Evolutionary conservation across 2,888 invertebrate species (phyloP).

Genomic region (Drosophila neoperkinsi): DNA sequence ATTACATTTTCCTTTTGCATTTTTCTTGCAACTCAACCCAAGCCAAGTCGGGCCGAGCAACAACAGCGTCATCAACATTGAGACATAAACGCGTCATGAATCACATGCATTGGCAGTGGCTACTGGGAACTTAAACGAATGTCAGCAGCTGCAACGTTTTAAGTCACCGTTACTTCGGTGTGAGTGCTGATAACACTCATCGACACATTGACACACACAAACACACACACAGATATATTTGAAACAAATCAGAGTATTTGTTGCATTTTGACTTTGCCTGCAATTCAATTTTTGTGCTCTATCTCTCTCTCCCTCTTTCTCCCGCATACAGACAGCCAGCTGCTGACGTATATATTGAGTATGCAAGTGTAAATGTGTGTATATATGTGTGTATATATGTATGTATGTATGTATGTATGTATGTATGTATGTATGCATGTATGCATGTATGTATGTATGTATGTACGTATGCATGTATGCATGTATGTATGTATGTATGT

Average conservation of each 20-base stretch:
- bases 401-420: too few species aligned
- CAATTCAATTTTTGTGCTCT: constrained; percentile 23
- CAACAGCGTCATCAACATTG: constrained; percentile 37
- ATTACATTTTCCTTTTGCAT: constrained; percentile 11
- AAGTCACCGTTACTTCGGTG: constrained; percentile 24
- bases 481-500: too few species aligned
- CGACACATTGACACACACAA: constrained; percentile 8
- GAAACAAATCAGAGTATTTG: constrained; percentile 53
- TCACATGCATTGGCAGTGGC: constrained; percentile 57
- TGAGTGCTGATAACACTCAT: constrained; percentile 60
- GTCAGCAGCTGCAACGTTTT: constrained; percentile 38
- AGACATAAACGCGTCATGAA: constrained; percentile 61
- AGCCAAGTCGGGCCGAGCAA: neutral
- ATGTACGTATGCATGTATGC: too few species aligned
- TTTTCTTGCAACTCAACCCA: neutral
- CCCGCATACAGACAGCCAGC: constrained; percentile 25
- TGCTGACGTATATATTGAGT: constrained; percentile 39
- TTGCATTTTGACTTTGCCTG: constrained; percentile 47
- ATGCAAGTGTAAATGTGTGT: constrained; percentile 5
- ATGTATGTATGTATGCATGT: too few species aligned
- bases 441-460: too few species aligned
- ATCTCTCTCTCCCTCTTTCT: constrained; percentile 17
- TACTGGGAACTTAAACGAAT: constrained; percentile 23
- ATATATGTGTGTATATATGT: too few species aligned
- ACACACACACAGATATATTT: constrained; percentile 17